Percentiles rank a stretch among this genome's conserved stretches.
phyloP scores from a whole-genome alignment of 2,113 vertebrate species.

The Ivindomyrus marchei region DNA sequence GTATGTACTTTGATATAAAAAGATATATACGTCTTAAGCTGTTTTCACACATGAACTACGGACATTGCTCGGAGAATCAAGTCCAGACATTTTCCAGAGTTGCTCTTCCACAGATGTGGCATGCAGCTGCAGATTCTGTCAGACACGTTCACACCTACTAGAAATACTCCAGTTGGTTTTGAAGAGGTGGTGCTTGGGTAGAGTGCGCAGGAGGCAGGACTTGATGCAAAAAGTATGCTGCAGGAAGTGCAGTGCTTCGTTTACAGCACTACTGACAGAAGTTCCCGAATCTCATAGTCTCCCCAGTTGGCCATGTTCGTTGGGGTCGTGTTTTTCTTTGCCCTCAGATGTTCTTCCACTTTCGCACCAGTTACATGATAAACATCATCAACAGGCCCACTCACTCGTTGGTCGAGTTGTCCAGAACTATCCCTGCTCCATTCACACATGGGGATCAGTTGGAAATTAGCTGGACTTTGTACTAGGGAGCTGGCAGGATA shows the following conservation, averaged over 20 bases:
- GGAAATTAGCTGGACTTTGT: not conserved
- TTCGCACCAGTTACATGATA: too few species aligned
- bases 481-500: not conserved
- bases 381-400: too few species aligned
- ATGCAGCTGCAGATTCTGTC: not conserved
- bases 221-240: not conserved
- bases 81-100: not conserved
- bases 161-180: not conserved
- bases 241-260: not conserved
- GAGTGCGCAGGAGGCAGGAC: not conserved
- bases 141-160: not conserved
- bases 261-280: not conserved
- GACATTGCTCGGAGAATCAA: not conserved
- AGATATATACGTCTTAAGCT: not conserved
- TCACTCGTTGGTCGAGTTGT: too few species aligned
- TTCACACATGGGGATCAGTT: not conserved
- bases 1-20: not conserved
- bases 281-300: not conserved
- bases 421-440: not conserved
- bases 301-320: not conserved
- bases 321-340: not conserved
- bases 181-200: not conserved
- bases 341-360: too few species aligned
- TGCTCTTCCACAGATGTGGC: not conserved
- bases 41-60: not conserved